Evolutionary conservation across 1,140 invertebrate genomes (phyloP).

Genomic region (Aporrectodea caliginosa): DNA sequence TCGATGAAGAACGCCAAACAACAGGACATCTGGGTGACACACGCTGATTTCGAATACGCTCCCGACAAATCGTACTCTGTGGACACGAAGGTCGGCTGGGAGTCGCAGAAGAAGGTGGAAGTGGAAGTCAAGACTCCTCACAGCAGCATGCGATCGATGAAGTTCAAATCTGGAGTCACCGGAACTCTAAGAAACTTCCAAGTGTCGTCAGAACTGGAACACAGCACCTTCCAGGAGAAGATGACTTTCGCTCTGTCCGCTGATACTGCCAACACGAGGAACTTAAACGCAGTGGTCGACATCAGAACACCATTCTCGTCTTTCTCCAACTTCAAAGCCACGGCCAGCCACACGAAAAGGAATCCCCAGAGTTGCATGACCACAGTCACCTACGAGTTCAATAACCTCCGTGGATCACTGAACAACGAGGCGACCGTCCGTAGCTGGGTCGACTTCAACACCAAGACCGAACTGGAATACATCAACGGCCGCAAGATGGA

Average conservation of each 20-base stretch:
- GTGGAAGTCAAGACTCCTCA: neutral
- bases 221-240: neutral
- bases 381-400: neutral
- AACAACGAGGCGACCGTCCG: neutral
- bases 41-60: neutral
- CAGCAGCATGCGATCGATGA: neutral
- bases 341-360: neutral
- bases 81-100: constrained; percentile 13
- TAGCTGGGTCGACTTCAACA: constrained; percentile 7
- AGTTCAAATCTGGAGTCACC: neutral
- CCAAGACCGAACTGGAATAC: constrained; percentile 7
- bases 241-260: neutral
- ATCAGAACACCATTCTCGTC: neutral
- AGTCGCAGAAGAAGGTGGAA: constrained; percentile 1
- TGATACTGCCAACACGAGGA: neutral
- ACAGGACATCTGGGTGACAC: neutral
- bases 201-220: neutral
- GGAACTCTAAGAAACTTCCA: constrained; percentile 1
- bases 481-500: constrained; percentile 8
- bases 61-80: neutral
- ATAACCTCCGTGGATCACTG: neutral
- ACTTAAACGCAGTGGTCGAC: neutral
- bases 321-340: neutral
- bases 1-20: constrained; percentile 1
- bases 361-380: neutral